Evolutionary conservation across 1,140 invertebrate genomes (phyloP).

Genomic region (Nasonia longicornis): DNA sequence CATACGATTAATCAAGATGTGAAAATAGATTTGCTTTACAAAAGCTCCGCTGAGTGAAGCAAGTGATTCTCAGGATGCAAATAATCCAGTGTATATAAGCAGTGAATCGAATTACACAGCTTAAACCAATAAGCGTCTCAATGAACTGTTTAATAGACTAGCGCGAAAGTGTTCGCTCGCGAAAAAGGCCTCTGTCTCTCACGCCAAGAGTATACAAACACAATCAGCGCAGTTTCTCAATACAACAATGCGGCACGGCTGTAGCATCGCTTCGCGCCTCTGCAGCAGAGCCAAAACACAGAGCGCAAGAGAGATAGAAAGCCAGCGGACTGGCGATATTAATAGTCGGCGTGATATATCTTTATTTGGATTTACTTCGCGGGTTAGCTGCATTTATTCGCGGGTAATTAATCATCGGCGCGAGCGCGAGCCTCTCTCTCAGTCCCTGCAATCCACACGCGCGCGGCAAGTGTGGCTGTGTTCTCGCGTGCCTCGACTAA

Average conservation of each 20-base stretch:
- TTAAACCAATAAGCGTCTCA: not conserved
- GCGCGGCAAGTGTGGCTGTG: not conserved
- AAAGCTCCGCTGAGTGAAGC: not conserved
- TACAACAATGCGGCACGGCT: not conserved
- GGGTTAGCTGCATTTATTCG: slow-evolving; percentile 40
- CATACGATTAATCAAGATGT: not conserved
- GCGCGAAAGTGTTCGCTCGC: not conserved
- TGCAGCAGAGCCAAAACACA: not conserved
- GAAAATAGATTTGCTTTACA: too few relatives aligned
- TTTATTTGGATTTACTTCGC: slow-evolving; percentile 45
- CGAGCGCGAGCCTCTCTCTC: not conserved
- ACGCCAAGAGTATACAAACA: not conserved
- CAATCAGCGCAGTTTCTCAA: not conserved
- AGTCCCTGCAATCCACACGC: slow-evolving; percentile 10
- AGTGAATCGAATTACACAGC: not conserved
- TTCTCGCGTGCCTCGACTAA: slow-evolving; percentile 36
- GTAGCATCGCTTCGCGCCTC: not conserved
- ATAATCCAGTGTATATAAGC: too few relatives aligned
- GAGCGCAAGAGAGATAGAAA: not conserved
- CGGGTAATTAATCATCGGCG: slow-evolving; percentile 44
- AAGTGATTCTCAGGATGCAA: too few relatives aligned
- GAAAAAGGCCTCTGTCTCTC: not conserved
- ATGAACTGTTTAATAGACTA: not conserved
- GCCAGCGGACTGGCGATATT: slow-evolving; percentile 15
- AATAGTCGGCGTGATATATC: slow-evolving; percentile 42